These are phyloP conservation scores for Kryphioiulus occultus DNA, from an alignment of 2,888 invertebrate species.

Conservation along the genomic window DNA sequence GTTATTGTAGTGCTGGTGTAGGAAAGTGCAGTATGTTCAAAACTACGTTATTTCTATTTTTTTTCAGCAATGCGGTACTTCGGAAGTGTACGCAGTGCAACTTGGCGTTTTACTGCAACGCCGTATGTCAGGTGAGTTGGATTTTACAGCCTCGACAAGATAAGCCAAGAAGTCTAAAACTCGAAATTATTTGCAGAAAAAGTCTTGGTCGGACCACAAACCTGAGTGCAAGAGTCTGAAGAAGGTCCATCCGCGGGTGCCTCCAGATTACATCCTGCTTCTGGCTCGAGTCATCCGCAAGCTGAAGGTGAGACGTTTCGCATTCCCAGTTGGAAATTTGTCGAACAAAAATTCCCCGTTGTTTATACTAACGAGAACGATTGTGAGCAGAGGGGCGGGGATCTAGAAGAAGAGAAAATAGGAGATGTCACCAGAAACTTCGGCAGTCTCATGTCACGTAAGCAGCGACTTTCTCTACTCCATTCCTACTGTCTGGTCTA, in stretches of 20 bases:
- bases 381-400: background rate
- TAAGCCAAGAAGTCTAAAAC: background rate
- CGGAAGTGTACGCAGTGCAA: constrained; percentile 81
- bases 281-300: constrained; percentile 65
- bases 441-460: constrained; percentile 20
- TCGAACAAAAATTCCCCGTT: background rate
- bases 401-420: background rate
- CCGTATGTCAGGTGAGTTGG: constrained; percentile 71
- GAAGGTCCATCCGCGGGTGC: constrained; percentile 72
- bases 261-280: constrained; percentile 84
- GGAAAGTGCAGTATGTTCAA: too few relatives aligned
- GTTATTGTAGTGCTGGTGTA: too few relatives aligned
- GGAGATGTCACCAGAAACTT: constrained; percentile 3
- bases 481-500: too few relatives aligned
- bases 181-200: constrained; percentile 62
- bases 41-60: background rate
- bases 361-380: background rate
- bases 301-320: constrained; percentile 9
- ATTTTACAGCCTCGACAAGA: background rate
- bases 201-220: constrained; percentile 83
- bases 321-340: background rate
- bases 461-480: too few relatives aligned
- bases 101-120: constrained; percentile 82
- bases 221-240: constrained; percentile 81
- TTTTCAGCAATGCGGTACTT: constrained; percentile 57